Evolutionary conservation across 1,140 invertebrate species (phyloP).

Genomic region (Brachionus sp.): DNA sequence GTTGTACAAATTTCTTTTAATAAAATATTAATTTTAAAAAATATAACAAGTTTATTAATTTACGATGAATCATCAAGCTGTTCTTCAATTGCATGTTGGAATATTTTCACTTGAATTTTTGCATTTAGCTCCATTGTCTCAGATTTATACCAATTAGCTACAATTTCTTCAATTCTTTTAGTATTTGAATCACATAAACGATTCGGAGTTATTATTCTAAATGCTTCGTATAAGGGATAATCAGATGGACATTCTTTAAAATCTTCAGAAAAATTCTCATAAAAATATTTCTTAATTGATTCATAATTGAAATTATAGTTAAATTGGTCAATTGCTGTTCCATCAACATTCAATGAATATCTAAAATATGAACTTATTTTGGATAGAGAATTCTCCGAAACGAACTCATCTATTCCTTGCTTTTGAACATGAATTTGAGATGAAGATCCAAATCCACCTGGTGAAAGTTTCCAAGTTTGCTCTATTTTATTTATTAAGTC

Average conservation of each 20-base stretch:
- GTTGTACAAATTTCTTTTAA: background rate
- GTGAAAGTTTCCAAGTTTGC: background rate
- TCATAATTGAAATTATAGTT: background rate
- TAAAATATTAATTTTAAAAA: background rate
- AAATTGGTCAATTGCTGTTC: background rate
- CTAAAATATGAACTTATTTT: background rate
- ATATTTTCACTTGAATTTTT: background rate
- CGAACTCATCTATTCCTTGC: background rate
- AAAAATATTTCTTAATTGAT: background rate
- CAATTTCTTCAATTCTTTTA: background rate
- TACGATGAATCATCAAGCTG: constrained; percentile 15
- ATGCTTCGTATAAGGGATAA: background rate
- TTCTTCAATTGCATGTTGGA: constrained; percentile 19
- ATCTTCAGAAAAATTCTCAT: background rate
- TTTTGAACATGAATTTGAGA: background rate
- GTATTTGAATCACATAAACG: background rate
- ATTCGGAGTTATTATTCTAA: background rate
- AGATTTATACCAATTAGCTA: background rate
- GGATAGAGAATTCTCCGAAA: background rate
- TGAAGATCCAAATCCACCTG: background rate
- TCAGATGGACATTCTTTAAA: background rate
- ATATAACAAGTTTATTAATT: background rate
- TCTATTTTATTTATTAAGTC: background rate
- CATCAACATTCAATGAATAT: background rate
- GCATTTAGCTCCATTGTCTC: background rate